A percentile compares a stretch with the other conserved stretches of the same genome.
These are phyloP conservation scores for Peromyscus maniculatus DNA, from an alignment of 2,113 vertebrate species.

Conservation along the genomic window DNA sequence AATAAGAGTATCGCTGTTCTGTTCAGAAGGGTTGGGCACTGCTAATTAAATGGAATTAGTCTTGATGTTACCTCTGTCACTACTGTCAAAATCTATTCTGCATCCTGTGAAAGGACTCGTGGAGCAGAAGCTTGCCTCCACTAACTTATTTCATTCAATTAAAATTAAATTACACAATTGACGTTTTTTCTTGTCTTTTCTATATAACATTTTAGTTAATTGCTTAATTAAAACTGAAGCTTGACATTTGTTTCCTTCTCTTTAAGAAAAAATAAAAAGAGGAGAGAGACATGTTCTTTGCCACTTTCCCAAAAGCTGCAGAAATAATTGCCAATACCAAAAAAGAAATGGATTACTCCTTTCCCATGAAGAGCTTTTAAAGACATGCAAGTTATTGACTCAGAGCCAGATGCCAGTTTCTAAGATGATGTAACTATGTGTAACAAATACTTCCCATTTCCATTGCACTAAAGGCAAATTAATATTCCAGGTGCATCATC, in stretches of 20 bases:
- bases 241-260: slow-evolving; percentile 76
- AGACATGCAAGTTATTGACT: neutral
- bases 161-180: slow-evolving; percentile 71
- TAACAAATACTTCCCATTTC: neutral
- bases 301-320: slow-evolving; percentile 39
- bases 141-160: slow-evolving; percentile 64
- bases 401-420: slow-evolving; percentile 22
- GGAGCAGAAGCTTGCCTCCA: slow-evolving; percentile 61
- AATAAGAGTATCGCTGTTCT: slow-evolving; percentile 75
- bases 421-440: neutral
- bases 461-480: neutral
- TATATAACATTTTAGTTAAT: slow-evolving; percentile 76
- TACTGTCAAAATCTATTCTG: slow-evolving; percentile 74
- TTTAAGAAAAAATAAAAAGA: slow-evolving; percentile 44
- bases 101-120: slow-evolving; percentile 51
- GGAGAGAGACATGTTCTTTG: neutral
- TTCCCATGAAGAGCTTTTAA: slow-evolving; percentile 49
- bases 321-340: slow-evolving; percentile 34
- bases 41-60: slow-evolving; percentile 75
- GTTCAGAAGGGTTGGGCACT: slow-evolving; percentile 52
- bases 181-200: slow-evolving; percentile 72
- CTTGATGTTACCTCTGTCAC: slow-evolving; percentile 43
- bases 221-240: slow-evolving; percentile 76
- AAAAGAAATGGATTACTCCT: neutral
- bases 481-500: neutral